These are phyloP conservation scores for Podarcis cretensis DNA, from an alignment of 2,113 vertebrate genomes.

Conservation along the genomic window DNA sequence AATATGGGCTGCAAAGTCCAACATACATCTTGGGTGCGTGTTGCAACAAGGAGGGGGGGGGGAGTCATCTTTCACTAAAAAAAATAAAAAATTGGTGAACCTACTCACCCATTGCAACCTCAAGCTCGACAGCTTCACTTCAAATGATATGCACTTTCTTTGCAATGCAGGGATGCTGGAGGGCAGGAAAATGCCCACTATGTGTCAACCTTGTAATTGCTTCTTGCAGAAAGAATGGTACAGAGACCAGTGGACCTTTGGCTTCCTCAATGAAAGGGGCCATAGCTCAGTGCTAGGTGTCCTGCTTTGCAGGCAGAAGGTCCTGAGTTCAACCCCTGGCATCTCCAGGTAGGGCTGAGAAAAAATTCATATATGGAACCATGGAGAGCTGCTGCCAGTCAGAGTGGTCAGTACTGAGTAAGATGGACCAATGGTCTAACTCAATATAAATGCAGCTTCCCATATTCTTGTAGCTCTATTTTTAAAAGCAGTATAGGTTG, in stretches of 20 bases:
- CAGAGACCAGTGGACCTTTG: not conserved
- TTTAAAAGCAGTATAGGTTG: too few relatives aligned
- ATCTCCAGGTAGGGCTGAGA: too few relatives aligned
- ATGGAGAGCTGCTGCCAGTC: too few relatives aligned
- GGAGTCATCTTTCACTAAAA: constrained; percentile 5
- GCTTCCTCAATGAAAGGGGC: not conserved
- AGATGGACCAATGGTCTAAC: too few relatives aligned
- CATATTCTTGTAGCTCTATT: too few relatives aligned
- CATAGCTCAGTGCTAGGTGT: not conserved
- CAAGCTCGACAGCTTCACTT: not conserved
- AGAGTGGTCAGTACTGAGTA: too few relatives aligned
- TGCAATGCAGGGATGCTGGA: not conserved
- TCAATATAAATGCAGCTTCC: too few relatives aligned
- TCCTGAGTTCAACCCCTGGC: too few relatives aligned
- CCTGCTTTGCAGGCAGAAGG: too few relatives aligned
- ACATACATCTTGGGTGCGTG: not conserved
- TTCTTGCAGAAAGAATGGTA: not conserved
- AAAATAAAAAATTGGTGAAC: not conserved
- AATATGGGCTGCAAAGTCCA: constrained; percentile 54
- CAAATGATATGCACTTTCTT: not conserved
- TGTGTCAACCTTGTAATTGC: not conserved
- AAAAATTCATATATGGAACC: too few relatives aligned
- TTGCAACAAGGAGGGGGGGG: constrained; percentile 42
- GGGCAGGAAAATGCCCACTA: not conserved
- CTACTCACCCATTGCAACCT: not conserved